phyloP scores from a whole-genome alignment of 1,140 invertebrate genomes.

The Armadillidium nasatum region DNA sequence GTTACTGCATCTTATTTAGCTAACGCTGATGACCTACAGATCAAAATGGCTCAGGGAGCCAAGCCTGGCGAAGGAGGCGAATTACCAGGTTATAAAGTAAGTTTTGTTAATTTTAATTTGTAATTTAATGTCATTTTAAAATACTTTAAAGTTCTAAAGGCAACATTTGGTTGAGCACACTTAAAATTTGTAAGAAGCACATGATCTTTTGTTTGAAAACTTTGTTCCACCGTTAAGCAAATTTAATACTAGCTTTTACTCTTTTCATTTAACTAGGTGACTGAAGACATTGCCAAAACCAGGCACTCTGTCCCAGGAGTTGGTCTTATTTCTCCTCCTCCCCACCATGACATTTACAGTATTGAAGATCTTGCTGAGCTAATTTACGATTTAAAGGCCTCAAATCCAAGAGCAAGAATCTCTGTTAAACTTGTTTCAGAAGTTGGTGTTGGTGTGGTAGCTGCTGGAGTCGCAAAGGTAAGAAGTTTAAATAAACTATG shows the following conservation, averaged over 20 bases:
- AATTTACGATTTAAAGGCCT: conserved; percentile 97
- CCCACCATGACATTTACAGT: conserved; percentile 99
- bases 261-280: conserved; percentile 58
- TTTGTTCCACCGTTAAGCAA: too few relatives aligned
- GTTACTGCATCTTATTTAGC: conserved; percentile 95
- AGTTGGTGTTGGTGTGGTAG: conserved; percentile 96
- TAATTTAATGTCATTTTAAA: too few relatives aligned
- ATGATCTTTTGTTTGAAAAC: too few relatives aligned
- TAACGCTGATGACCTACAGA: conserved; percentile 93
- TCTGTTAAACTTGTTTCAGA: conserved; percentile 98
- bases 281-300: conserved; percentile 89
- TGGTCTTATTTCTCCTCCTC: conserved; percentile 96
- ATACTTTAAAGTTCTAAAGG: too few relatives aligned
- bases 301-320: conserved; percentile 94
- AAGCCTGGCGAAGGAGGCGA: conserved; percentile 95
- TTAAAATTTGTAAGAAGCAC: too few relatives aligned
- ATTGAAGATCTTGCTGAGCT: conserved; percentile 98
- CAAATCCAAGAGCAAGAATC: conserved; percentile 90
- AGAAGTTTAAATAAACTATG: conserved; percentile 22
- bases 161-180: too few relatives aligned
- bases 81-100: conserved; percentile 57
- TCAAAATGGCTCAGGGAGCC: conserved; percentile 98
- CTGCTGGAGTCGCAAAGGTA: conserved; percentile 94
- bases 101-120: too few relatives aligned
- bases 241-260: too few relatives aligned